Base-by-base conservation (phyloP, 1,140 invertebrate species). In the Pseudobourletiella spinata region DNA sequence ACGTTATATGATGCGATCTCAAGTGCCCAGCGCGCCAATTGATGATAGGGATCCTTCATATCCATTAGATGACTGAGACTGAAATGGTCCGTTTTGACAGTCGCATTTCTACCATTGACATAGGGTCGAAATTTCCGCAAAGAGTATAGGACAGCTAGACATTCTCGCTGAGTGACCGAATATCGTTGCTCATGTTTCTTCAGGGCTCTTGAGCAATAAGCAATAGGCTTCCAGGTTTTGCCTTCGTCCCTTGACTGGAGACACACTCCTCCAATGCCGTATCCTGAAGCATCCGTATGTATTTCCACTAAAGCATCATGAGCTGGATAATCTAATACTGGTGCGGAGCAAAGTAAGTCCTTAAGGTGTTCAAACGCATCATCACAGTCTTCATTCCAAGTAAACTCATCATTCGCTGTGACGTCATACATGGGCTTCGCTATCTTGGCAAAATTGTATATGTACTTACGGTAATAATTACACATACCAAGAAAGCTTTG, bases 301-400 rank as follows among this genome's bases (percentile, higher is more conserved):
- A 62, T 2, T 42, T 46, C 22, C 24, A 32, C 24, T 70, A 62
- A 57, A 30, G 68, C 67, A 8, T 32, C 20, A 8, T 32, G 15
- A 16, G 61, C 20, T 0, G 71, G 74, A 0, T 71, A 70, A 8
- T 73, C 8, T 15, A 66, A 60, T 15, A 72, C 73, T 11, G 66
- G 65, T 42, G 67, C 48, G 6, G 26, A 15, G 14, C 63, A 67
- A 30, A 73, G 39, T 16, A 56, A 35, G 18, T 63, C 20, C 70
- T 77, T 77, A 3, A 78, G 25, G 35, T 64, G 63, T 28, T 76
- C 67, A 29, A 73, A 74, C 4, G 68, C 73, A 30, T 79, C 52
- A 61, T 72, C 30, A 24, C 73, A 71, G 8, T 72, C 46, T 1
- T 65, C 2, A 11, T 54, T 63, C 77, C 77, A 79, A 16, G 59